phyloP scores from a whole-genome alignment of 2,113 vertebrate genomes.

The Dasyurus viverrinus region DNA sequence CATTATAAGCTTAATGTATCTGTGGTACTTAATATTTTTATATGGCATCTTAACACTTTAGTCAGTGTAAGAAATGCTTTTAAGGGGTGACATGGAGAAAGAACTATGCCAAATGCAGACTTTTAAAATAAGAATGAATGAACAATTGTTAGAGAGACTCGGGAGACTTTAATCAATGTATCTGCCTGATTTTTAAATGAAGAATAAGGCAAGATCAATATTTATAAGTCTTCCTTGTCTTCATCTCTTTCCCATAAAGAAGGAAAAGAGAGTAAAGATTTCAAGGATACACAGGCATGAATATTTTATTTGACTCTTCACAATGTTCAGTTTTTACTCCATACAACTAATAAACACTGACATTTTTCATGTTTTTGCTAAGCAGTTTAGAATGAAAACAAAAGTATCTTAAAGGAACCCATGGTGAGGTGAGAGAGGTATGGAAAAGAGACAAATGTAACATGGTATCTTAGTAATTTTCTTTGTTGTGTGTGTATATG shows the following conservation, averaged over 20 bases:
- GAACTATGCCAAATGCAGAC: slow-evolving; percentile 53
- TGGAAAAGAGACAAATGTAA: background rate
- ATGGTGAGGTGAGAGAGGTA: background rate
- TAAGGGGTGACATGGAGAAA: slow-evolving; percentile 57
- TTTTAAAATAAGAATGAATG: slow-evolving; percentile 65
- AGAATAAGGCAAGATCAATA: slow-evolving; percentile 6
- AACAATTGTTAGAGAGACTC: slow-evolving; percentile 34
- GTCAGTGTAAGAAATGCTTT: slow-evolving; percentile 60
- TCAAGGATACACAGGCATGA: background rate
- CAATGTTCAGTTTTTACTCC: background rate
- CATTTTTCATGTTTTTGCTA: slow-evolving; percentile 3
- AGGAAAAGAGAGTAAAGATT: background rate
- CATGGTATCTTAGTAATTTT: background rate
- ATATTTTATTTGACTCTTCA: background rate
- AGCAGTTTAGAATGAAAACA: background rate
- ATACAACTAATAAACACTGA: background rate
- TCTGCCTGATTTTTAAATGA: slow-evolving; percentile 44
- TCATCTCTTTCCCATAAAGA: background rate
- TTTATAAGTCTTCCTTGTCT: background rate
- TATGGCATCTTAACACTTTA: slow-evolving; percentile 67
- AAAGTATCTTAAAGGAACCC: background rate
- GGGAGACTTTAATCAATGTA: slow-evolving; percentile 27
- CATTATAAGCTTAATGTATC: background rate
- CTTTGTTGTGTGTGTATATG: background rate
- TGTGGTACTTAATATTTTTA: slow-evolving; percentile 8